Evolutionary conservation across 2,888 invertebrate genomes (phyloP).

Genomic region (Notodonta dromedarius): DNA sequence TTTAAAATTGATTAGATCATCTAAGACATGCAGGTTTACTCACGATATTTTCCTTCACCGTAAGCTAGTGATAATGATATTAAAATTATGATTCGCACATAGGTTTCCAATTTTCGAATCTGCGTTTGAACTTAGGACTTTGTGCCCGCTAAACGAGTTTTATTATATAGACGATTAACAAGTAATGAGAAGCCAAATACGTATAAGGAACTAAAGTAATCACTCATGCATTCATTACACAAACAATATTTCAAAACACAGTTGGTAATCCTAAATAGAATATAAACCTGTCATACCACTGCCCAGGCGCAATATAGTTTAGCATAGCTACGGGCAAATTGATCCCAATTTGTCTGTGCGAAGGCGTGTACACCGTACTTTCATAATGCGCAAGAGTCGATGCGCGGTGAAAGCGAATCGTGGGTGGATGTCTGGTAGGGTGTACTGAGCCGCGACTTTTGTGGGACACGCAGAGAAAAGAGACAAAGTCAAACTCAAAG

Average conservation of each 20-base stretch:
- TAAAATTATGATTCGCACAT: no score
- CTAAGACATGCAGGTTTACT: no score
- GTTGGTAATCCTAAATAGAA: constrained; percentile 14
- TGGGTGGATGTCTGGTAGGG: constrained; percentile 6
- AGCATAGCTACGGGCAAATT: constrained; percentile 48
- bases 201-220: background rate
- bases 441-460: background rate
- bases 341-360: constrained; percentile 55
- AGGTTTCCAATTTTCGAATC: no score
- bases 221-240: background rate
- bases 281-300: constrained; percentile 24
- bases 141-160: no score
- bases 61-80: no score
- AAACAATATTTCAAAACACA: background rate
- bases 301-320: constrained; percentile 27
- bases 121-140: no score
- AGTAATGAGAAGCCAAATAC: no score
- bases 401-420: constrained; percentile 38
- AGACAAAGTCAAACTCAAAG: no score
- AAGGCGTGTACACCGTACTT: constrained; percentile 48
- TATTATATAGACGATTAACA: no score
- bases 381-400: constrained; percentile 41
- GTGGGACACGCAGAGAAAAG: background rate
- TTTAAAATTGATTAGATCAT: no score
- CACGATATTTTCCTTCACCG: no score